Base-by-base conservation (phyloP, 2,888 invertebrate genomes). In the Ectropis crepuscularia region DNA sequence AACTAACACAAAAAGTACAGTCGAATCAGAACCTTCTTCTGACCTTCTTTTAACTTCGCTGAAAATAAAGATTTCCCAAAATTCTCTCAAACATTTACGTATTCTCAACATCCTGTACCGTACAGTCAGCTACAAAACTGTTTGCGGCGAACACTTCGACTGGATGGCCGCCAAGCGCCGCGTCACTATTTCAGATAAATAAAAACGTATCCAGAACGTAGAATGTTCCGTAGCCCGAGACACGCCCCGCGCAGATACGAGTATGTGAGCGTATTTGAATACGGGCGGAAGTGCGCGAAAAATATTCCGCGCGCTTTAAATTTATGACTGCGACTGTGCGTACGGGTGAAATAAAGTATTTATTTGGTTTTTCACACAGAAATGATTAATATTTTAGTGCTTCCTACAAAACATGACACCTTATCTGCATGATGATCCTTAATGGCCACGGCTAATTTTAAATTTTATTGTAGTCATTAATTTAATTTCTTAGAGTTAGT, bases 231-330 rank as follows among this genome's bases (percentile, higher is more conserved):
- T 51, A 51, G 28, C 42, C 45, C 16, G 16, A 55, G 46, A 47
- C 47, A 37, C 55, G 47, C 47, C 47, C 47, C 47, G 55, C n/a
- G 16, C 36, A 41, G 55, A 55, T 41, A 28, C 16, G 16, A 28
- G 16, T 28, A 55, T 46, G 46, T 55, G 54, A 38, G 54, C 37
- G 54, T 39, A 55, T 55, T 55, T 55, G 55, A 47, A 55, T 55
- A 55, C 38, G 6, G 39, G 6, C 46, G 55, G 55, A 54, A 55
- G 55, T 47, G 39, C 47, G 10, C 28, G n/a, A 6, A 47, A 55
- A 55, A 55, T 55, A 55, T 55, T 55, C 38, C 55, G 28, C 55
- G 39, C 54, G 54, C 6, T 55, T 55, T 47, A 55, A 55, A 55
- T 55, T 47, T 55, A 55, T 55, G 47, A n/a, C 16, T 16, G 46